These are phyloP conservation scores for Drosophila kanapiae DNA, from an alignment of 1,140 invertebrate species.

Conservation along the genomic window DNA sequence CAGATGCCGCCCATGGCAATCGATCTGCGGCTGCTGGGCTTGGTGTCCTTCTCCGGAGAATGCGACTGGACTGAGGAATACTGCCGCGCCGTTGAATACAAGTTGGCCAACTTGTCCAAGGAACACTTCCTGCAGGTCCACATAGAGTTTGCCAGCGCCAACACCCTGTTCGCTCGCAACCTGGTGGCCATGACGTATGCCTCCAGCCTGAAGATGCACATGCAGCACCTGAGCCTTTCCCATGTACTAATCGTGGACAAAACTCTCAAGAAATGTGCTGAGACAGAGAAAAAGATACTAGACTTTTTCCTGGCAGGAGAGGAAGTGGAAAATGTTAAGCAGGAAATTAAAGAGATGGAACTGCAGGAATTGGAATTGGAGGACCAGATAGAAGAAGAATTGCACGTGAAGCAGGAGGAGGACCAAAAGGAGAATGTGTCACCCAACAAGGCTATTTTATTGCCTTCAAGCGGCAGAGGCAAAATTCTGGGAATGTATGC, in stretches of 20 bases:
- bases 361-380: neutral
- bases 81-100: neutral
- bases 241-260: neutral
- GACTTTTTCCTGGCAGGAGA: neutral
- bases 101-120: neutral
- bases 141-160: neutral
- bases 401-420: neutral
- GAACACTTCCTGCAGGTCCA: conserved; percentile 4
- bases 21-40: conserved; percentile 46
- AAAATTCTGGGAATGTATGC: neutral
- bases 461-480: too few species aligned
- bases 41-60: neutral
- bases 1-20: conserved; percentile 17
- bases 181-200: conserved; percentile 5
- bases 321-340: neutral
- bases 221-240: neutral
- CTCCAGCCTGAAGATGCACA: neutral
- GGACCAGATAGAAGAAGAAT: neutral
- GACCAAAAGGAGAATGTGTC: neutral
- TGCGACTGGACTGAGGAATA: neutral
- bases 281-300: neutral
- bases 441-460: neutral
- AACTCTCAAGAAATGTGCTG: neutral
- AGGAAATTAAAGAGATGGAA: neutral
- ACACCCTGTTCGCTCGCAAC: conserved; percentile 8